A percentile compares a stretch with the other conserved stretches of the same genome.
phyloP scores from a whole-genome alignment of 2,888 invertebrate species.

The Tineola bisselliella region DNA sequence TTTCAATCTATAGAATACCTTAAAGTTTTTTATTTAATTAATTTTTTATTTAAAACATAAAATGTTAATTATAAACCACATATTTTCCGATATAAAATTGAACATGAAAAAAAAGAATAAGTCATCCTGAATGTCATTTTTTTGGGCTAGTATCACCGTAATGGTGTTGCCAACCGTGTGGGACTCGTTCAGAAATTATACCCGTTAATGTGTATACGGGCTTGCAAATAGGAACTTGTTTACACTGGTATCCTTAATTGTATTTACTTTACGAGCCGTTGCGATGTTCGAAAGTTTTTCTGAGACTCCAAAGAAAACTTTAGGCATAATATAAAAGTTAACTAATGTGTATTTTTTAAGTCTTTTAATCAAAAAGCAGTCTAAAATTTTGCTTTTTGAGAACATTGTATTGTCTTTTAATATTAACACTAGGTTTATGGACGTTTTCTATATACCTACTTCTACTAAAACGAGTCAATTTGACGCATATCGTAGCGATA shows the following conservation, averaged over 20 bases:
- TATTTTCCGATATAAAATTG: neutral
- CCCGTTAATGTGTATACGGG: constrained; percentile 7
- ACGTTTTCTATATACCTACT: no score
- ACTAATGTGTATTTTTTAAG: no score
- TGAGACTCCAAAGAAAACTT: neutral
- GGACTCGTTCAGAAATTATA: neutral
- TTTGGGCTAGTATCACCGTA: neutral
- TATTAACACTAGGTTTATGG: no score
- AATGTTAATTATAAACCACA: neutral
- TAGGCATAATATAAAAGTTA: neutral
- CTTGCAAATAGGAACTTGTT: constrained; percentile 23
- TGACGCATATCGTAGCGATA: no score
- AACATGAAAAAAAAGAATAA: neutral
- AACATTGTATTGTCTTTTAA: no score
- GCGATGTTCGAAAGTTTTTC: constrained; percentile 14
- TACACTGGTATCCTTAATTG: constrained; percentile 37
- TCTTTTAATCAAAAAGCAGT: no score
- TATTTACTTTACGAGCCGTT: constrained; percentile 24
- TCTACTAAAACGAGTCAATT: no score
- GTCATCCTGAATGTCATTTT: neutral
- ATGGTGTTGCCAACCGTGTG: neutral
- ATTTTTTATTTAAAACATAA: no score
- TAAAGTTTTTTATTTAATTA: no score
- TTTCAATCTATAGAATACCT: no score
- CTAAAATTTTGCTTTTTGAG: no score